Evolutionary conservation across 2,113 vertebrate genomes (phyloP).

Genomic region (Notiomystis cincta): DNA sequence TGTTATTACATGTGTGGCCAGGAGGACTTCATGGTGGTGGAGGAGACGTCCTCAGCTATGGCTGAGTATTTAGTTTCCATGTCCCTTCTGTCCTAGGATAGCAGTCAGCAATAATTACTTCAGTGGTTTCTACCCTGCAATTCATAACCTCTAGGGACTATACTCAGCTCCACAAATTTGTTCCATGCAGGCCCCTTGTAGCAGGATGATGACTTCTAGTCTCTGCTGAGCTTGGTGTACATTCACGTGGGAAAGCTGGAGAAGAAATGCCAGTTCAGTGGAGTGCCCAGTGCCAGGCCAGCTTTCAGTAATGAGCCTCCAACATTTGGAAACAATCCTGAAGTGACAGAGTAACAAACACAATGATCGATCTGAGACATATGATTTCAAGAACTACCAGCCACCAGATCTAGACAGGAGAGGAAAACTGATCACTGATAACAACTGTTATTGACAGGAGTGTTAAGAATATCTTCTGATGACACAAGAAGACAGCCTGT

Average conservation of each 20-base stretch:
- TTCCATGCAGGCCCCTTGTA: conserved; percentile 2
- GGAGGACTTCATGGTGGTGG: neutral
- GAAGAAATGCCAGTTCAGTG: neutral
- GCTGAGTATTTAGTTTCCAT: conserved; percentile 46
- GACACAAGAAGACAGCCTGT: neutral
- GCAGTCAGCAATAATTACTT: conserved; percentile 47
- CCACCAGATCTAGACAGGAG: neutral
- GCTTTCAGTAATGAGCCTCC: neutral
- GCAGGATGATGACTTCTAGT: neutral
- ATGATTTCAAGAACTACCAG: neutral
- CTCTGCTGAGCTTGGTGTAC: neutral
- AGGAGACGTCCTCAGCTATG: neutral
- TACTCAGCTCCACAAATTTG: conserved; percentile 3
- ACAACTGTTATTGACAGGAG: neutral
- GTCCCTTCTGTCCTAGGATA: conserved; percentile 28
- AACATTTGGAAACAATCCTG: neutral
- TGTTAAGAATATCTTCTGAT: neutral
- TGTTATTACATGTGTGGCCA: conserved; percentile 33
- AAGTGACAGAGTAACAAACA: neutral
- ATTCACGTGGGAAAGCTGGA: conserved; percentile 15
- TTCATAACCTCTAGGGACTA: conserved; percentile 8
- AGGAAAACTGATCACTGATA: neutral
- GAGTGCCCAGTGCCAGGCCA: neutral
- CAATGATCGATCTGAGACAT: neutral
- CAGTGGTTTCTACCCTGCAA: conserved; percentile 47